Evolutionary conservation across 2,113 vertebrate species (phyloP).

Genomic region (Ceyx margarethae): DNA sequence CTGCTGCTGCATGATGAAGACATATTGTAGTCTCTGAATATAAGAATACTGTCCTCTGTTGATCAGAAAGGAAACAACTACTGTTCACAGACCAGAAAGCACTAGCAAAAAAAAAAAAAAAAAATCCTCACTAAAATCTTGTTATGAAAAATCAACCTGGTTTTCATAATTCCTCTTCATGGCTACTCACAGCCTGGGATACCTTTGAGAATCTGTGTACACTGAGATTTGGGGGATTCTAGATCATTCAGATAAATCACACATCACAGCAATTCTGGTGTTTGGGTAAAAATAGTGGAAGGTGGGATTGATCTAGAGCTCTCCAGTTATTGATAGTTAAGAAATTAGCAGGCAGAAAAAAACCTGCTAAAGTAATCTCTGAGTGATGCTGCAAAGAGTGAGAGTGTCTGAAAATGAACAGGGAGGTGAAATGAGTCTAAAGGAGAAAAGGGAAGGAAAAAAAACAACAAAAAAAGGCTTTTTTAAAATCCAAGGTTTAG

Average conservation of each 20-base stretch:
- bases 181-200: neutral
- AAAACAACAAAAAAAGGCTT: neutral
- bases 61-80: conserved; percentile 64
- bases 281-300: neutral
- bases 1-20: conserved; percentile 12
- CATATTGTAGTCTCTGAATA: conserved; percentile 12
- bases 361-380: neutral
- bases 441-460: neutral
- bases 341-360: neutral
- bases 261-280: neutral
- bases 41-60: conserved; percentile 66
- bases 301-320: neutral
- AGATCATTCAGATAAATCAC: neutral
- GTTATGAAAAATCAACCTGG: neutral
- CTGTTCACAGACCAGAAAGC: neutral
- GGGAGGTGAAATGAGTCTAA: neutral
- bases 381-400: neutral
- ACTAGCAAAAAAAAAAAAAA: neutral
- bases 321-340: neutral
- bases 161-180: neutral
- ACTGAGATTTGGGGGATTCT: neutral
- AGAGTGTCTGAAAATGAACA: neutral
- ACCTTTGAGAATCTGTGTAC: neutral
- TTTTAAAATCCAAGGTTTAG: neutral
- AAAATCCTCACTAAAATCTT: neutral